phyloP scores from a whole-genome alignment of 2,888 invertebrate species.

The Lasiommata megera region DNA sequence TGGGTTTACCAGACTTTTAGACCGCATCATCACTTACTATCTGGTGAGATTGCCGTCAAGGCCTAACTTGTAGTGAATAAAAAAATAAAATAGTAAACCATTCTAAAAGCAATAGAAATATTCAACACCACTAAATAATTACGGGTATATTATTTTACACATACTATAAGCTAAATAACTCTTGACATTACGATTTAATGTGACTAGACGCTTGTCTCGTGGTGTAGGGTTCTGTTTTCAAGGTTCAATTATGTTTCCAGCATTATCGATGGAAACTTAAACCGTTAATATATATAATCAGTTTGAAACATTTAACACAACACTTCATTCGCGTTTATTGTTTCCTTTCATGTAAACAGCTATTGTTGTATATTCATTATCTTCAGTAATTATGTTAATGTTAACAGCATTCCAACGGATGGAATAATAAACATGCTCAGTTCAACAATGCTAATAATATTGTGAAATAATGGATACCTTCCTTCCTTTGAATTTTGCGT shows the following conservation, averaged over 20 bases:
- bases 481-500: neutral
- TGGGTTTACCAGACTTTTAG: too few species aligned
- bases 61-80: too few species aligned
- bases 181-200: too few species aligned
- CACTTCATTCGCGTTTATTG: slow-evolving; percentile 4
- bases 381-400: slow-evolving; percentile 13
- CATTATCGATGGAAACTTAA: neutral
- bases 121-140: too few species aligned
- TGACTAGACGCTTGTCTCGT: too few species aligned
- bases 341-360: slow-evolving; percentile 12
- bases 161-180: too few species aligned
- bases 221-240: too few species aligned
- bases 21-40: too few species aligned
- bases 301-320: neutral
- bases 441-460: slow-evolving; percentile 8
- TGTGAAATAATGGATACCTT: neutral
- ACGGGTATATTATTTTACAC: too few species aligned
- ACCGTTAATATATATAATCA: neutral
- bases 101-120: too few species aligned
- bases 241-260: neutral
- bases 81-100: too few species aligned
- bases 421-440: slow-evolving; percentile 8
- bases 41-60: too few species aligned
- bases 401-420: slow-evolving; percentile 12
- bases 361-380: slow-evolving; percentile 14